Evolutionary conservation across 1,140 invertebrate genomes (phyloP).

Genomic region (Penaeus japonicus): DNA sequence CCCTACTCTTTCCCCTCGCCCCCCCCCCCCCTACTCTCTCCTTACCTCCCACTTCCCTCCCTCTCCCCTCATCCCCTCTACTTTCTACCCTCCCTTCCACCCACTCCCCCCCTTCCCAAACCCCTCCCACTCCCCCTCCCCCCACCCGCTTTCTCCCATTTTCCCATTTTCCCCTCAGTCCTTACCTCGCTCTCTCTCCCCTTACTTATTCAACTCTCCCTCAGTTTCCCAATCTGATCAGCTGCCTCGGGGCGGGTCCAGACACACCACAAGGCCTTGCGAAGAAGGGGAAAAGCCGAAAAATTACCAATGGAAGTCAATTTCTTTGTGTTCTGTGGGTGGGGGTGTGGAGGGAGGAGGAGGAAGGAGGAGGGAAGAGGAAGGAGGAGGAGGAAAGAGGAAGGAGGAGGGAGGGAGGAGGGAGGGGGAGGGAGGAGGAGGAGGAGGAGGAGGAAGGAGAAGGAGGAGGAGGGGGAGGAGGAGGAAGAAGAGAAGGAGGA

Average conservation of each 20-base stretch:
- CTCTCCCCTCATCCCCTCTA: not conserved
- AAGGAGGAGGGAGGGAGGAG: not conserved
- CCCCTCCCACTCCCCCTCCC: not conserved
- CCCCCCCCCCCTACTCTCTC: not conserved
- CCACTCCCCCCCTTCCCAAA: not conserved
- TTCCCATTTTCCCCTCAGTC: not conserved
- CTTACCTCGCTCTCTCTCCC: not conserved
- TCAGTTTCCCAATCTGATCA: constrained; percentile 14
- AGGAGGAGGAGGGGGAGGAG: not conserved
- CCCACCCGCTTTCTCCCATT: too few relatives aligned
- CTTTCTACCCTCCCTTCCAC: not conserved
- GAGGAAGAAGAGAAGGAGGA: not conserved
- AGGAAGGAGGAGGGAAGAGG: not conserved
- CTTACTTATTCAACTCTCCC: not conserved
- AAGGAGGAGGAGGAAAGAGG: not conserved
- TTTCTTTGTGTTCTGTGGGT: constrained; percentile 47
- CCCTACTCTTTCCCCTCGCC: too few relatives aligned
- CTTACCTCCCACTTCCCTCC: not conserved
- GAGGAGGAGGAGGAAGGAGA: not conserved
- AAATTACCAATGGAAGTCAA: constrained; percentile 53
- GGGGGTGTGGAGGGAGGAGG: not conserved
- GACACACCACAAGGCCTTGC: not conserved
- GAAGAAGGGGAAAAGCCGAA: constrained; percentile 19
- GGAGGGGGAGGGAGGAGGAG: not conserved
- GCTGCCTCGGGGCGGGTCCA: constrained; percentile 9